Evolutionary conservation across 2,797 vertebrate species (phyloP), one percentile per base, ranked within the genome.

Genomic region (Pelobates cultripes): DNA sequence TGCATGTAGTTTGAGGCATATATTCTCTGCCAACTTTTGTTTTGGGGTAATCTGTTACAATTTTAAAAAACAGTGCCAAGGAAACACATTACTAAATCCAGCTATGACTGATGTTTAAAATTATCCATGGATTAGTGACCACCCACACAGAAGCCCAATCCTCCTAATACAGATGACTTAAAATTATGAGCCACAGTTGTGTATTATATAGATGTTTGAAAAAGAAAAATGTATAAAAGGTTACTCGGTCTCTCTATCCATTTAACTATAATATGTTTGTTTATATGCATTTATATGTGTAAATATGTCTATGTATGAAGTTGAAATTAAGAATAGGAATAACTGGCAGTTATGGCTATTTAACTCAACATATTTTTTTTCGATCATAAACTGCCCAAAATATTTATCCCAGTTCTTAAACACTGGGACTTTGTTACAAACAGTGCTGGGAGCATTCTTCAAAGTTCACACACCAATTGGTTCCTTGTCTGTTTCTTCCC

Each of bases 381-480:
- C 6, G 17, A 64, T 64, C 61, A 40, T 64, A 40, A 64, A 64
- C 68, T 43, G 42, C 45, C 42, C 61, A 40, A 14, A 14, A 64
- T 64, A 64, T 40, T 2, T 64, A 64, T 64, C 17, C 61, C 61
- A 28, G 10, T 41, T 7, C 45, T 68, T 40, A 70, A 61, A 81
- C 79, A 81, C 55, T 75, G 3, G 55, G 43, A n/a, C 60, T 71
- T 71, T 81, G 79, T 81, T 75, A 51, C 28, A 7, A 10, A 9
- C 8, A 47, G 53, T 43, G 12, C 55, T 70, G 79, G 43, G 44
- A 47, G 41, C 79, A 75, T 81, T 81, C 73, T 75, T 81, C 28
- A 3, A 40, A 68, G 73, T 73, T 81, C 79, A 81, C 79, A 81
- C 42, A 70, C 55, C 73, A 70, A 51, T 75, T 45, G 73, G 53